Evolutionary conservation across 92 coral and sea anemone genomes (phyloP).

Genomic region (Porites evermanni): DNA sequence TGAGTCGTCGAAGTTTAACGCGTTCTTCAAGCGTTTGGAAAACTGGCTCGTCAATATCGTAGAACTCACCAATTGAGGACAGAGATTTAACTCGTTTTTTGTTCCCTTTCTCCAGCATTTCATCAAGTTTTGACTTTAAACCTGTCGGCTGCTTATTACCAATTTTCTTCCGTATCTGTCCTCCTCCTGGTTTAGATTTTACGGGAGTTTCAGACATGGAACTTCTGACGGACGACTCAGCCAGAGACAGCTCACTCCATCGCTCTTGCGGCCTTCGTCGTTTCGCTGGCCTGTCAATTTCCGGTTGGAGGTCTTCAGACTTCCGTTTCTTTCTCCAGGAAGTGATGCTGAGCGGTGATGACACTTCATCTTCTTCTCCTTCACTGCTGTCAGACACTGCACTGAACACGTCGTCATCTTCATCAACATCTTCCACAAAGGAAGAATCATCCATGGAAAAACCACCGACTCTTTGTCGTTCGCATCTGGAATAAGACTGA

Average conservation of each 20-base stretch:
- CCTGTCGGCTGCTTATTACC: background rate
- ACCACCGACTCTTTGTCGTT: background rate
- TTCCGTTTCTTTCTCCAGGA: slow-evolving; percentile 41
- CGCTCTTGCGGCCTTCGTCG: slow-evolving; percentile 6
- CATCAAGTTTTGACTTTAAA: slow-evolving; percentile 10
- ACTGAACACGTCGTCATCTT: slow-evolving; percentile 59
- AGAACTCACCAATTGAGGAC: slow-evolving; percentile 3
- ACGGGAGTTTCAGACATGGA: background rate
- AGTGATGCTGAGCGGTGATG: slow-evolving; percentile 46
- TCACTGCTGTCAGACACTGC: slow-evolving; percentile 72
- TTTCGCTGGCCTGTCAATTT: slow-evolving; percentile 36
- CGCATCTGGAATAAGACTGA: background rate
- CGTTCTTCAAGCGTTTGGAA: slow-evolving; percentile 70
- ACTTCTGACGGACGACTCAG: background rate
- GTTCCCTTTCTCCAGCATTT: background rate
- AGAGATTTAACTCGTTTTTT: background rate
- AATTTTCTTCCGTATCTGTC: background rate
- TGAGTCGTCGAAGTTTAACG: slow-evolving; percentile 61
- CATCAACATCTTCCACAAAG: slow-evolving; percentile 30
- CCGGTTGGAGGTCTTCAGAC: slow-evolving; percentile 40
- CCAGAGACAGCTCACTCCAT: background rate
- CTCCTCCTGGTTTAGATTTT: background rate
- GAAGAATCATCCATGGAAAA: background rate
- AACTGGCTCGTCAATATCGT: slow-evolving; percentile 13
- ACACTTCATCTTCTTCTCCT: slow-evolving; percentile 59